Evolutionary conservation across 2,797 vertebrate genomes (phyloP), one percentile per base, ranked within the genome.

Genomic region (Rhyacichthys aspro): DNA sequence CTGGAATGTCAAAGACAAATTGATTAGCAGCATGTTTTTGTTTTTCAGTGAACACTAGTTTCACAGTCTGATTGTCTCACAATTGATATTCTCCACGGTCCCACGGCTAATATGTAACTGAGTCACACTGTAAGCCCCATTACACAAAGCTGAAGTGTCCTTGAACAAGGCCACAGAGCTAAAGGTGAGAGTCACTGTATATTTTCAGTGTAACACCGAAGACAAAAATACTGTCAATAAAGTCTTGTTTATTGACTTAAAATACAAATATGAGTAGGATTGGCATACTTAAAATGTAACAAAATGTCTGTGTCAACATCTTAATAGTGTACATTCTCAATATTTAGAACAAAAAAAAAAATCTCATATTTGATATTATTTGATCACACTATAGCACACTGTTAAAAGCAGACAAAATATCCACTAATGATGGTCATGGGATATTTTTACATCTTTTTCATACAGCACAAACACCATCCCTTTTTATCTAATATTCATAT

Each of bases 191-290:
- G 3, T 28, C 7, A 5, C 7, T 28, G 23, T 28, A 6, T 8
- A 52, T 16, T 18, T 8, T 19, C n/a, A n/a, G n/a, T n/a, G n/a
- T n/a, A 48, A 54, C 32, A 64, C 3, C 36, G 15, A 0, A 41
- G 33, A 43, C 11, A 61, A 47, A n/a, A 59, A 37, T 54, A 79
- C 33, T 73, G 69, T 72, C 65, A 82, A 66, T 54, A 66, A 78
- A 79, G 72, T 67, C 70, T 77, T 17, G 48, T 90, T 90, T 88
- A 89, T 89, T 90, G 83, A 86, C 67, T 82, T 86, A 77, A 84
- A 90, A 87, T 84, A 84, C 78, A 84, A 90, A 87, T 83, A 84
- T 80, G 76, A 78, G 53, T 78, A 83, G 76, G 82, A 83, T 77
- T 59, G 66, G 58, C 72, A 84, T 89, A 85, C 72, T 77, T 88